Evolutionary conservation across 2,113 vertebrate genomes (phyloP).

Genomic region (Lophochroa leadbeateri): DNA sequence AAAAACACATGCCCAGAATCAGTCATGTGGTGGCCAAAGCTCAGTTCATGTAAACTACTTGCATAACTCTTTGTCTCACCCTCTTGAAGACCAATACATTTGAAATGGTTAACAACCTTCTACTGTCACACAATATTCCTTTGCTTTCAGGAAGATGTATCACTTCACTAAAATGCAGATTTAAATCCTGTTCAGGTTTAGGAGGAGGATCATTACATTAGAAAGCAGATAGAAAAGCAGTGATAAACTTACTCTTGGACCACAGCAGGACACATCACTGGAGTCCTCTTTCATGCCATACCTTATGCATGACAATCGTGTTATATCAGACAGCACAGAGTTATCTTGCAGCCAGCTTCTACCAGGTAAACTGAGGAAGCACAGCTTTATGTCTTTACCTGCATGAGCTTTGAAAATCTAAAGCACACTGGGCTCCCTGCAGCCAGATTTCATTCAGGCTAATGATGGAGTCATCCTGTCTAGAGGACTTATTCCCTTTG

Average conservation of each 20-base stretch:
- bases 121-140: neutral
- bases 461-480: neutral
- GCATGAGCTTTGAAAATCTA: neutral
- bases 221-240: neutral
- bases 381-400: neutral
- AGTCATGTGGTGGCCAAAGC: neutral
- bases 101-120: neutral
- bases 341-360: neutral
- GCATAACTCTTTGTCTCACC: neutral
- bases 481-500: neutral
- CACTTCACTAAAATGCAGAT: neutral
- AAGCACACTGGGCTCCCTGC: neutral
- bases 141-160: neutral
- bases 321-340: neutral
- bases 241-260: neutral
- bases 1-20: neutral
- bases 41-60: neutral
- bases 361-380: neutral
- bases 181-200: neutral
- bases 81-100: neutral
- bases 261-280: neutral
- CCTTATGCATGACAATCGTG: rapidly evolving
- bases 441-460: neutral
- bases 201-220: neutral
- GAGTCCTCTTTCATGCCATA: neutral